Percentiles rank a stretch among this genome's conserved stretches.
Conservation (phyloP, 2,888 invertebrate genomes). For the Plebejus anna region DNA sequence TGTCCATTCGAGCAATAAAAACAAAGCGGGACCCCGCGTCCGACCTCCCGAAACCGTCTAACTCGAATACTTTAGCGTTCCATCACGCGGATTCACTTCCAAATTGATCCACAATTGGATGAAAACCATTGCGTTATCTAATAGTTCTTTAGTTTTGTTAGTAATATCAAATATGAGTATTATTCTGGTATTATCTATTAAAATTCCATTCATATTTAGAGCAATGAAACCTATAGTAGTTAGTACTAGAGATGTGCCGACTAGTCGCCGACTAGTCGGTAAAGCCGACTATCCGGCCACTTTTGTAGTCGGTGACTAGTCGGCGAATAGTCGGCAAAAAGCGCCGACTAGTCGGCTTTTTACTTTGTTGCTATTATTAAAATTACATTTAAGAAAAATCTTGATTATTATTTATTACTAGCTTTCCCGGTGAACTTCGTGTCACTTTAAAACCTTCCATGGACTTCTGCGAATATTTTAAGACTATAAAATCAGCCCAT, state of each 20-base stretch:
- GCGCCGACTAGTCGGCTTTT: no score
- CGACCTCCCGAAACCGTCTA: conserved; percentile 35
- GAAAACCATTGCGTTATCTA: neutral
- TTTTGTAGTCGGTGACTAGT: no score
- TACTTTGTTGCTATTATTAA: no score
- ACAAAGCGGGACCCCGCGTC: conserved; percentile 46
- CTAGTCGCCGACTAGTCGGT: no score
- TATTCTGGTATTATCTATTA: neutral
- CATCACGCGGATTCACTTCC: neutral
- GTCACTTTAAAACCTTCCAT: no score
- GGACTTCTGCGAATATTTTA: no score
- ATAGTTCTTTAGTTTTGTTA: neutral
- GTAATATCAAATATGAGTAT: neutral
- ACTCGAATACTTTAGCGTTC: conserved; percentile 20
- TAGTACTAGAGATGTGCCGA: neutral
- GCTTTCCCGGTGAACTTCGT: no score
- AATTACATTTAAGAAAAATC: no score
- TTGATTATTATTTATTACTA: no score
- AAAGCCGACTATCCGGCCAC: no score
- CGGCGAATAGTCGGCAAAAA: no score
- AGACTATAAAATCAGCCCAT: no score
- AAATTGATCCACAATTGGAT: neutral
- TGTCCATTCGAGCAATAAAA: conserved; percentile 50
- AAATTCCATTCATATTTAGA: neutral
- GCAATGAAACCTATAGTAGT: neutral